Percentiles rank a stretch among this genome's conserved stretches.
These are phyloP conservation scores for Xestia c-nigrum DNA, from an alignment of 2,888 invertebrate genomes.

Conservation along the genomic window DNA sequence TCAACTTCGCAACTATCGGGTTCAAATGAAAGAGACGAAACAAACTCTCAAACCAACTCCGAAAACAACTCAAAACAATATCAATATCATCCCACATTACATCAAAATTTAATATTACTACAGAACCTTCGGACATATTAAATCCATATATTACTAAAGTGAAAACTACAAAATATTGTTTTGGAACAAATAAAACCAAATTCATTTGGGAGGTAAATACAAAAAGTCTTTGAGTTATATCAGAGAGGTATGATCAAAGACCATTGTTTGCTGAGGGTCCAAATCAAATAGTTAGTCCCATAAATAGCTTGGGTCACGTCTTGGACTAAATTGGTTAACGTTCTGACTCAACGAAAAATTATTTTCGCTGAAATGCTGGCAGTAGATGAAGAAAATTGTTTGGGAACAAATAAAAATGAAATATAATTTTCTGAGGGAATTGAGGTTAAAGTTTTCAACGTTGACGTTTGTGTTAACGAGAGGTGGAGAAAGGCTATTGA, in stretches of 20 bases:
- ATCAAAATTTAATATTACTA: constrained; percentile 38
- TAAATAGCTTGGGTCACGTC: constrained; percentile 71
- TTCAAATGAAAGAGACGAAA: constrained; percentile 32
- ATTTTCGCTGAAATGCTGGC: constrained; percentile 64
- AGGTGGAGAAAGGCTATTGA: constrained; percentile 52
- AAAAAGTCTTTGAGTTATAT: constrained; percentile 66
- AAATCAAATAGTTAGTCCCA: constrained; percentile 72
- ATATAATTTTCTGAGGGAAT: constrained; percentile 61
- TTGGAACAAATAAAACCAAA: constrained; percentile 64
- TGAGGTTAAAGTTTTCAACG: constrained; percentile 58
- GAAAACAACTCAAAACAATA: constrained; percentile 27
- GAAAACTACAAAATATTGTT: constrained; percentile 60
- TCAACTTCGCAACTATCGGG: constrained; percentile 13
- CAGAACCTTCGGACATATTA: constrained; percentile 31
- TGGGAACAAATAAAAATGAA: constrained; percentile 68
- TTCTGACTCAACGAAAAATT: constrained; percentile 67
- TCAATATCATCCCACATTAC: constrained; percentile 35
- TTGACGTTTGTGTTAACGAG: constrained; percentile 62
- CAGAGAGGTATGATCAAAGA: constrained; percentile 67
- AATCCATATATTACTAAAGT: constrained; percentile 30
- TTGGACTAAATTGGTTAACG: constrained; percentile 70
- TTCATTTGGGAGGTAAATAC: constrained; percentile 66
- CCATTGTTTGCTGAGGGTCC: constrained; percentile 66
- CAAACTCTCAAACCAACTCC: constrained; percentile 23
- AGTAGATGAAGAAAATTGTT: constrained; percentile 65